Percentiles rank a stretch among this genome's conserved stretches.
These are phyloP conservation scores for Mormyrus lacerda DNA, from an alignment of 2,113 vertebrate genomes.

Conservation along the genomic window DNA sequence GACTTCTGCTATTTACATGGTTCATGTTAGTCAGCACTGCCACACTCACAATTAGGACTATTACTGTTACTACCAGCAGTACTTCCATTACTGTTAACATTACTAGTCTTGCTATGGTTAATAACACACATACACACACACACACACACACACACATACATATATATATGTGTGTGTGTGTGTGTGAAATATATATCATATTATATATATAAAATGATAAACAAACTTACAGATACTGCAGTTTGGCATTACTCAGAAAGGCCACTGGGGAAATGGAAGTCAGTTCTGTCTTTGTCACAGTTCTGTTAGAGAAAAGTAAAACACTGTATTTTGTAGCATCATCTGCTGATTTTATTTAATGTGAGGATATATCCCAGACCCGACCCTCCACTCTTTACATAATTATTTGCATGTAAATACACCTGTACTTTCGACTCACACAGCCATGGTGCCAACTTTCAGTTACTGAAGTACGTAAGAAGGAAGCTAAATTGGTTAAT, in stretches of 20 bases:
- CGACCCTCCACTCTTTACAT: background rate
- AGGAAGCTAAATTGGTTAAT: background rate
- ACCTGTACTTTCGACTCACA: background rate
- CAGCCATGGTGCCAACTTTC: background rate
- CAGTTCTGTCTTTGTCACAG: slow-evolving; percentile 81
- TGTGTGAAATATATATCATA: too few species aligned
- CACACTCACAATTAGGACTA: background rate
- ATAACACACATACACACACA: background rate
- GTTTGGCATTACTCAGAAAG: slow-evolving; percentile 82
- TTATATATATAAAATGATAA: background rate
- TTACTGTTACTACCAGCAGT: background rate
- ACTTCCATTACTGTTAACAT: background rate
- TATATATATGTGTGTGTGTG: too few species aligned
- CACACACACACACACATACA: too few species aligned
- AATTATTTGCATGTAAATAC: background rate
- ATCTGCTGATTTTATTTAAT: background rate
- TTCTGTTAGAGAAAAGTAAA: slow-evolving; percentile 58
- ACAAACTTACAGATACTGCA: slow-evolving; percentile 90
- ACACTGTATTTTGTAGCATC: background rate
- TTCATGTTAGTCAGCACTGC: background rate
- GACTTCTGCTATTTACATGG: background rate
- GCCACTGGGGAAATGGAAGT: slow-evolving; percentile 76
- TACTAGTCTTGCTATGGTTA: background rate
- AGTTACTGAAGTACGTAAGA: background rate
- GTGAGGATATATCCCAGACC: background rate